Conservation (phyloP, 1,140 invertebrate species). For the Theocolax elegans region DNA sequence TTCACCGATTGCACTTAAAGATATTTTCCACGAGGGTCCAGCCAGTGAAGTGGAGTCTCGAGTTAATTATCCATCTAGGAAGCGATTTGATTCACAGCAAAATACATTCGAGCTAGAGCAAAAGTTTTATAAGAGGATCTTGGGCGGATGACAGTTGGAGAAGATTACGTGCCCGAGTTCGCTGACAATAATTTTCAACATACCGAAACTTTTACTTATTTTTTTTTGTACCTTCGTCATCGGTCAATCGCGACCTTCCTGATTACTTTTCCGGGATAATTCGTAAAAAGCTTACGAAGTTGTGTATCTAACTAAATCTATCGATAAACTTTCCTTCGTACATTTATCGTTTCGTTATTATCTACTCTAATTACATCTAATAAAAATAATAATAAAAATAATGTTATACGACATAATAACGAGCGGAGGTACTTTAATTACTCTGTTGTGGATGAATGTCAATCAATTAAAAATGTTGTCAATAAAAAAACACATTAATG, state of each 20-base stretch:
- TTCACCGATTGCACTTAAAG: conserved; percentile 2
- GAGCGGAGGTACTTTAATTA: no score
- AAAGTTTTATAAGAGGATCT: conserved; percentile 19
- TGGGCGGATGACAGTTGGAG: conserved; percentile 5
- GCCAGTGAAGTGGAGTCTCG: neutral
- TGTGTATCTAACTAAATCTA: neutral
- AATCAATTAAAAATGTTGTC: no score
- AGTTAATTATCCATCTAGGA: conserved; percentile 7
- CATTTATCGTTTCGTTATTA: no score
- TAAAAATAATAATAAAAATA: no score
- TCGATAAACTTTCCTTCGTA: neutral
- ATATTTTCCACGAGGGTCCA: conserved; percentile 1
- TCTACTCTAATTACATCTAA: no score
- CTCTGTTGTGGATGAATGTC: no score
- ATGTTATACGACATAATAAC: no score
- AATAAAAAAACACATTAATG: no score
- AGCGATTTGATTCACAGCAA: no score
- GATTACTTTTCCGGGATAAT: conserved; percentile 3
- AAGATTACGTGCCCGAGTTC: conserved; percentile 1
- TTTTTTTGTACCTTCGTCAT: neutral
- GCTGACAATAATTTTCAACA: conserved; percentile 25
- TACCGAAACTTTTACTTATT: no score
- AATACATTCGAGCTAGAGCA: no score
- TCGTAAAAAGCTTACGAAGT: neutral
- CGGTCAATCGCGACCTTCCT: neutral